phyloP scores from a whole-genome alignment of 92 coral and sea anemone species.

The Epizoanthus fatuus region DNA sequence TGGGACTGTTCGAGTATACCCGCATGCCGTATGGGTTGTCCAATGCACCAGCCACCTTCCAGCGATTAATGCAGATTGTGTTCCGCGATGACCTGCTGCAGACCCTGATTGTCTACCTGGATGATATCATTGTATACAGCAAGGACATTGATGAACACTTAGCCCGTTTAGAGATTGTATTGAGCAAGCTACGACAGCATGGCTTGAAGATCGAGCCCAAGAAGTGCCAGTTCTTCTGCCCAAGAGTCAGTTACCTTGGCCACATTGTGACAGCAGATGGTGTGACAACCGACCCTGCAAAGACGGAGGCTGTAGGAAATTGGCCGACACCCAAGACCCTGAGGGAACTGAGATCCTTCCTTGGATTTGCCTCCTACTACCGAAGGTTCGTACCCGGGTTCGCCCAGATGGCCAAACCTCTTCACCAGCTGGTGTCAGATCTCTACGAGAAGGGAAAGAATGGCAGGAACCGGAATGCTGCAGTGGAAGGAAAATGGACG shows the following conservation, averaged over 20 bases:
- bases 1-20: conserved; percentile 55
- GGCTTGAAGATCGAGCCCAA: conserved; percentile 56
- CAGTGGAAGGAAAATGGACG: conserved; percentile 20
- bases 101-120: conserved; percentile 65
- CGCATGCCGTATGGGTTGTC: conserved; percentile 55
- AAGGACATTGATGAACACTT: conserved; percentile 33
- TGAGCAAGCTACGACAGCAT: conserved; percentile 47
- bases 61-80: conserved; percentile 51
- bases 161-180: conserved; percentile 32
- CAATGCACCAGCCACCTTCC: conserved; percentile 55
- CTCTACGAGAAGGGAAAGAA: conserved; percentile 49
- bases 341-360: conserved; percentile 54
- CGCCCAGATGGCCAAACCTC: conserved; percentile 54
- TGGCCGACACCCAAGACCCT: conserved; percentile 53
- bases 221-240: conserved; percentile 55
- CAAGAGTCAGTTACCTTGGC: conserved; percentile 56
- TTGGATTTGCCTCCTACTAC: conserved; percentile 58
- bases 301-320: conserved; percentile 51
- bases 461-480: neutral
- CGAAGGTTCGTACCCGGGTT: conserved; percentile 41
- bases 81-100: conserved; percentile 51
- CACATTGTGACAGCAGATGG: conserved; percentile 66
- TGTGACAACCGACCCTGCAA: conserved; percentile 56
- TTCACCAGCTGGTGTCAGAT: conserved; percentile 38
- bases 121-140: conserved; percentile 52